Evolutionary conservation across 2,113 vertebrate genomes (phyloP).

Genomic region (Ramphastos sulfuratus): DNA sequence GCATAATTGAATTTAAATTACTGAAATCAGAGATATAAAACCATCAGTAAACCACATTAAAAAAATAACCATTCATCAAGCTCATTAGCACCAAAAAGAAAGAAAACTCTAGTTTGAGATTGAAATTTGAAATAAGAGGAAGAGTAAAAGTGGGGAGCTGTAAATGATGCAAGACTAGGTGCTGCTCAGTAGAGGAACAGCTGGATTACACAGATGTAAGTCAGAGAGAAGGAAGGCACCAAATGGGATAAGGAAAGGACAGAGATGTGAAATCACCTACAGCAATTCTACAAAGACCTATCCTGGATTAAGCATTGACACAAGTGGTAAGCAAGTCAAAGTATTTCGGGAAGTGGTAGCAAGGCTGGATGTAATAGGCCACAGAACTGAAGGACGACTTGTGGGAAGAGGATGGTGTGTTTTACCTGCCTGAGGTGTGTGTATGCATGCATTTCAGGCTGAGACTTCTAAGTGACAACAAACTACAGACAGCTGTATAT

Average conservation of each 20-base stretch:
- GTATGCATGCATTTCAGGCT: neutral
- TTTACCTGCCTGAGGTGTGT: neutral
- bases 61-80: neutral
- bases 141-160: neutral
- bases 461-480: neutral
- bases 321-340: neutral
- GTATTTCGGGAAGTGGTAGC: neutral
- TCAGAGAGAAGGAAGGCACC: neutral
- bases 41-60: neutral
- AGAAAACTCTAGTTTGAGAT: neutral
- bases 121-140: neutral
- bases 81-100: neutral
- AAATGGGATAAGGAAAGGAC: neutral
- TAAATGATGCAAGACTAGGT: neutral
- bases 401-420: neutral
- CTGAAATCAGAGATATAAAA: neutral
- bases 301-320: neutral
- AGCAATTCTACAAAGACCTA: neutral
- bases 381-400: neutral
- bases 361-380: neutral
- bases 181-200: neutral
- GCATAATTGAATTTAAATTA: conserved; percentile 1
- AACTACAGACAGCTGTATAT: neutral
- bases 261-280: neutral
- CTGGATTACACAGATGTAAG: neutral